These are phyloP conservation scores for Eumacrocentrus americanus DNA, from an alignment of 2,888 invertebrate species.

Conservation along the genomic window DNA sequence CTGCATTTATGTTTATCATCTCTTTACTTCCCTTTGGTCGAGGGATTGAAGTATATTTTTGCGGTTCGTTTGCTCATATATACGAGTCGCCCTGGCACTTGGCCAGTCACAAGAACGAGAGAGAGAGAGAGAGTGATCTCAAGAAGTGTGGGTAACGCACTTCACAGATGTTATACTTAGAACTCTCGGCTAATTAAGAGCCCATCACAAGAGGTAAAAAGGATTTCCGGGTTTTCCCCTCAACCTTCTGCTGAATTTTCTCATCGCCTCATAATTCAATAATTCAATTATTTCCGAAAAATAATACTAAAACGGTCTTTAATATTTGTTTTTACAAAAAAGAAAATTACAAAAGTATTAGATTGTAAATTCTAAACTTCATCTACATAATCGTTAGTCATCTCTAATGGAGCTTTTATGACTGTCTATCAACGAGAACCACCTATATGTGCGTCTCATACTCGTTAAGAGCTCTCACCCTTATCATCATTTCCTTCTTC, in stretches of 20 bases:
- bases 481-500: background rate
- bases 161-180: constrained; percentile 27
- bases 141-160: too few relatives aligned
- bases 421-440: background rate
- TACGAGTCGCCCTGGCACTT: background rate
- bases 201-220: background rate
- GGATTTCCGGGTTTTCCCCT: background rate
- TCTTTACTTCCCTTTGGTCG: background rate
- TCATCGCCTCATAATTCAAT: too few relatives aligned
- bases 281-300: too few relatives aligned
- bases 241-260: background rate
- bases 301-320: too few relatives aligned
- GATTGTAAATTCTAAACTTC: too few relatives aligned
- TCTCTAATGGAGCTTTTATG: background rate
- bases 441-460: background rate
- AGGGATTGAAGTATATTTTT: constrained; percentile 21
- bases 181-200: constrained; percentile 18
- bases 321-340: too few relatives aligned
- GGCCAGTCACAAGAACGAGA: constrained; percentile 4
- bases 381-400: background rate
- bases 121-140: too few relatives aligned
- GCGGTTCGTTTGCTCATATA: constrained; percentile 14
- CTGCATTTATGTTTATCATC: constrained; percentile 10
- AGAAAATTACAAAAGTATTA: background rate
- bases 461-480: background rate